Percentiles rank a stretch among this genome's conserved stretches.
Evolutionary conservation across 1,140 invertebrate species (phyloP).

Genomic region (Paraescarpia echinospica): DNA sequence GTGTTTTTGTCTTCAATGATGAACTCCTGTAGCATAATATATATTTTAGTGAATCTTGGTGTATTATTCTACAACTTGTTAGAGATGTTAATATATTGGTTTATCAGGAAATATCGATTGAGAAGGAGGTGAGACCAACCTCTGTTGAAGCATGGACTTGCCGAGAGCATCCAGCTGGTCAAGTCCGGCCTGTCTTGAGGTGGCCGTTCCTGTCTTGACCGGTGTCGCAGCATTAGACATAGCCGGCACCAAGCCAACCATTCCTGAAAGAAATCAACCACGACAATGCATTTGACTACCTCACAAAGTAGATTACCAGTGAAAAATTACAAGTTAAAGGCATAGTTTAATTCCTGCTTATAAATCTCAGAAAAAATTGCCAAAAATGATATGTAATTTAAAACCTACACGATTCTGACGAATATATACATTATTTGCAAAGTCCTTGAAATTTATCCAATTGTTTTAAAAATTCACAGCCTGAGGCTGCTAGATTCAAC

Average conservation of each 20-base stretch:
- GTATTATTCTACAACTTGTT: no score
- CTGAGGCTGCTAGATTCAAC: no score
- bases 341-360: background rate
- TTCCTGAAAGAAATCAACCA: background rate
- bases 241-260: background rate
- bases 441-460: no score
- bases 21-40: background rate
- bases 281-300: background rate
- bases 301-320: background rate
- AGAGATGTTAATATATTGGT: background rate
- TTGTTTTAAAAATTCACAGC: no score
- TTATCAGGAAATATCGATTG: no score
- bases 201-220: background rate
- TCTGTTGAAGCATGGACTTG: conserved; percentile 23
- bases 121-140: background rate
- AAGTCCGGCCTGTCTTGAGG: background rate
- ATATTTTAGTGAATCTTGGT: no score
- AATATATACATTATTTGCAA: background rate
- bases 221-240: background rate
- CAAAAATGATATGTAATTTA: no score
- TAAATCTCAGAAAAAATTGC: background rate
- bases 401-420: no score
- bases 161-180: background rate
- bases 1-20: no score
- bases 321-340: background rate